Conservation (phyloP, 2,797 vertebrate genomes). For the Peromyscus attwateri region DNA sequence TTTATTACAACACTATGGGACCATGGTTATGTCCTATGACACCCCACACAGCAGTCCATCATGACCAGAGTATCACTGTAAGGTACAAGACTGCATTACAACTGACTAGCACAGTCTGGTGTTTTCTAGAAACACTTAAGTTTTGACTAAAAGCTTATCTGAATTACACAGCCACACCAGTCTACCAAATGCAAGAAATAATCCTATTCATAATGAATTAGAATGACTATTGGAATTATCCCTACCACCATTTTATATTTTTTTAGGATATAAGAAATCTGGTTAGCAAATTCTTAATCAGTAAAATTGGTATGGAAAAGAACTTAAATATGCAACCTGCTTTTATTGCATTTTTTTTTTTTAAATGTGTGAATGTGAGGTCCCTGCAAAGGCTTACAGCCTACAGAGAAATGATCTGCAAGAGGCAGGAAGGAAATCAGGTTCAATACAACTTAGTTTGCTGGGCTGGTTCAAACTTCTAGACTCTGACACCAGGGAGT, state of each 20-base stretch:
- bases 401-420: not conserved
- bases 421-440: not conserved
- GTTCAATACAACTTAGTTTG: not conserved
- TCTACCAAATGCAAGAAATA: slow-evolving; percentile 45
- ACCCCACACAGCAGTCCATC: not conserved
- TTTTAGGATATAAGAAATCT: slow-evolving; percentile 31
- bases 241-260: not conserved
- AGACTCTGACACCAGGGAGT: not conserved
- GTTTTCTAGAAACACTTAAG: slow-evolving; percentile 14
- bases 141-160: slow-evolving; percentile 54
- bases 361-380: not conserved
- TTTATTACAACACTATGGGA: not conserved
- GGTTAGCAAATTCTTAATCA: slow-evolving; percentile 14
- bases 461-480: not conserved
- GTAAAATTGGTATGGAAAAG: slow-evolving; percentile 26
- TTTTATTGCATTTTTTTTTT: slow-evolving; percentile 48
- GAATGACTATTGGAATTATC: not conserved
- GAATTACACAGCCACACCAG: not conserved
- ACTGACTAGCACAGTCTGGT: not conserved
- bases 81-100: not conserved
- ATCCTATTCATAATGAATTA: slow-evolving; percentile 3
- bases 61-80: not conserved
- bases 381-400: not conserved
- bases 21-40: not conserved
- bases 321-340: slow-evolving; percentile 1